A percentile compares a stretch with the other conserved stretches of the same genome.
phyloP scores from a whole-genome alignment of 1,140 invertebrate genomes.

The Formica selysi region DNA sequence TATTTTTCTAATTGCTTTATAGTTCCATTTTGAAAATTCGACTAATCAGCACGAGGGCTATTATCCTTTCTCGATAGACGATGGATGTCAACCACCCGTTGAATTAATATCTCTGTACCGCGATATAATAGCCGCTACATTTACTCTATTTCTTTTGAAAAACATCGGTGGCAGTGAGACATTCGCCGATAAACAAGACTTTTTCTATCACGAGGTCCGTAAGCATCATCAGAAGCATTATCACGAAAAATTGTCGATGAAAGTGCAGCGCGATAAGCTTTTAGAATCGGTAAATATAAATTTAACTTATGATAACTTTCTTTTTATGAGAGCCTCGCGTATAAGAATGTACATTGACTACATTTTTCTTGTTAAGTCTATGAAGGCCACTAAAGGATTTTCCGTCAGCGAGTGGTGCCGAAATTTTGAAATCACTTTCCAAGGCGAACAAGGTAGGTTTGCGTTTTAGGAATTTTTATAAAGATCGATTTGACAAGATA shows the following conservation, averaged over 20 bases:
- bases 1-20: conserved; percentile 76
- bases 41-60: conserved; percentile 86
- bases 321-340: neutral
- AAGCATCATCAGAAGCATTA: conserved; percentile 94
- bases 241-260: conserved; percentile 94
- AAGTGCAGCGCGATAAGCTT: conserved; percentile 93
- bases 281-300: conserved; percentile 90
- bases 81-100: conserved; percentile 95
- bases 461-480: neutral
- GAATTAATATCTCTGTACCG: conserved; percentile 93
- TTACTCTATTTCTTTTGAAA: conserved; percentile 96
- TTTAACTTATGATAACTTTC: conserved; percentile 27
- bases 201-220: conserved; percentile 97
- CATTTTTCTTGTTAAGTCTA: conserved; percentile 86
- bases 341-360: neutral
- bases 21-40: conserved; percentile 88
- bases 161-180: conserved; percentile 98
- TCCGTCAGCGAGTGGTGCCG: conserved; percentile 95
- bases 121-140: conserved; percentile 96
- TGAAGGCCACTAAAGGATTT: conserved; percentile 94
- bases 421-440: conserved; percentile 96
- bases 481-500: neutral
- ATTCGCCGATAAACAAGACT: conserved; percentile 98
- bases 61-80: conserved; percentile 93
- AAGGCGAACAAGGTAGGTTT: conserved; percentile 93